A percentile compares a stretch with the other conserved stretches of the same genome.
phyloP scores from a whole-genome alignment of 2,113 vertebrate genomes.

The Oreochromis niloticus region DNA sequence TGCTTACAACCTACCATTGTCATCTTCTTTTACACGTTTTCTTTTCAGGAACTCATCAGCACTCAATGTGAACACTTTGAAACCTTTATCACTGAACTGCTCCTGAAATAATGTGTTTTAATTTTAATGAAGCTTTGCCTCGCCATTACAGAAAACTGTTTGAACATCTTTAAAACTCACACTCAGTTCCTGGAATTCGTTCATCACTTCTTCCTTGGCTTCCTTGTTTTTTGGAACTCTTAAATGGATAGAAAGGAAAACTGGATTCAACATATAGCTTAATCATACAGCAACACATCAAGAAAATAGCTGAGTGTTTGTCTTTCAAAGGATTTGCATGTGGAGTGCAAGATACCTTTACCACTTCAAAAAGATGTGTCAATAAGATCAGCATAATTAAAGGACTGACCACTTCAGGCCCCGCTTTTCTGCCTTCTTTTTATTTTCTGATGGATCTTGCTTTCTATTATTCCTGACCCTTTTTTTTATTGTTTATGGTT shows the following conservation, averaged over 20 bases:
- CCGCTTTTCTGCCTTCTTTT: neutral
- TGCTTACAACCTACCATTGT: neutral
- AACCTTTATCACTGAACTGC: neutral
- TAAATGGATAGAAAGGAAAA: neutral
- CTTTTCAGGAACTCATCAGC: neutral
- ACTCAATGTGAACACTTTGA: neutral
- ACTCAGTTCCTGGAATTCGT: neutral
- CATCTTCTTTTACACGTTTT: neutral
- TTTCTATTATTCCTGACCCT: neutral
- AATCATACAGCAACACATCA: neutral
- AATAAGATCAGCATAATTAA: neutral
- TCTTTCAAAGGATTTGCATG: accelerated
- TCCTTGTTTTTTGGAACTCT: neutral
- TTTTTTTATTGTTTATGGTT: neutral
- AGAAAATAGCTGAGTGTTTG: neutral
- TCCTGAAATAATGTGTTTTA: neutral
- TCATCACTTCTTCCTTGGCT: neutral
- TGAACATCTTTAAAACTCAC: neutral
- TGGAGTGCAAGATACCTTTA: neutral
- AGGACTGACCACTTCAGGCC: neutral
- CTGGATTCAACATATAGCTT: neutral
- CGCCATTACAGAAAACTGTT: neutral
- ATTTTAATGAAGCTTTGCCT: neutral
- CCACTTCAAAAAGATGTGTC: neutral
- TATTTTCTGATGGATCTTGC: neutral